Conservation (phyloP, 2,888 invertebrate genomes). For the Buathra laborator region DNA sequence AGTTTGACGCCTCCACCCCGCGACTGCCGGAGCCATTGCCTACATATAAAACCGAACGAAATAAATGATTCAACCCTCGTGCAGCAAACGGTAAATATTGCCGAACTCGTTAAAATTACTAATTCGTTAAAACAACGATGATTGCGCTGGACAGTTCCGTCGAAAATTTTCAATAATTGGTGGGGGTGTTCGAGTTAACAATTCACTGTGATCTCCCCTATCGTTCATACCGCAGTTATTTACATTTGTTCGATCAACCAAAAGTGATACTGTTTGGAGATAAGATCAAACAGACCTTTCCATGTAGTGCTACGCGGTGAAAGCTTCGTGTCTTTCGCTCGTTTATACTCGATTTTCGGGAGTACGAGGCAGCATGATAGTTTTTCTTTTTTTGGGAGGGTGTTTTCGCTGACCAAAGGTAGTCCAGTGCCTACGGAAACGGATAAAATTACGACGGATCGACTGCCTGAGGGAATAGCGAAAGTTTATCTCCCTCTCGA, state of each 20-base stretch:
- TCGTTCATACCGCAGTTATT: constrained; percentile 4
- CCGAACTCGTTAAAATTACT: constrained; percentile 26
- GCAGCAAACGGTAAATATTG: constrained; percentile 41
- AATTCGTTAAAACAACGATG: constrained; percentile 32
- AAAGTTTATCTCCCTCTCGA: constrained; percentile 51
- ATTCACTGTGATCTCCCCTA: background rate
- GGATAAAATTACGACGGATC: constrained; percentile 56
- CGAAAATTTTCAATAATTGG: background rate
- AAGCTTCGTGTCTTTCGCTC: background rate
- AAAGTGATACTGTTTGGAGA: background rate
- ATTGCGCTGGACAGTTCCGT: background rate
- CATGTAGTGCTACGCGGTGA: background rate
- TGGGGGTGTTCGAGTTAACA: background rate
- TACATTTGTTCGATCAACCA: background rate
- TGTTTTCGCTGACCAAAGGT: background rate
- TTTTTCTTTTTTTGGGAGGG: background rate
- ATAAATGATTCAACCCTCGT: constrained; percentile 33
- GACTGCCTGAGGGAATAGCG: constrained; percentile 47
- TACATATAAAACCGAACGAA: background rate
- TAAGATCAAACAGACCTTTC: background rate
- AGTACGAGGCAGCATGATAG: background rate
- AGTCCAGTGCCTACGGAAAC: constrained; percentile 33
- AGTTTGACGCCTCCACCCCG: constrained; percentile 41
- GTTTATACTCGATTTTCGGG: background rate
- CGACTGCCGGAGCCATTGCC: background rate